A percentile compares a stretch with the other conserved stretches of the same genome.
phyloP scores from a whole-genome alignment of 1,140 invertebrate species.

The Leguminivora glycinivorella region DNA sequence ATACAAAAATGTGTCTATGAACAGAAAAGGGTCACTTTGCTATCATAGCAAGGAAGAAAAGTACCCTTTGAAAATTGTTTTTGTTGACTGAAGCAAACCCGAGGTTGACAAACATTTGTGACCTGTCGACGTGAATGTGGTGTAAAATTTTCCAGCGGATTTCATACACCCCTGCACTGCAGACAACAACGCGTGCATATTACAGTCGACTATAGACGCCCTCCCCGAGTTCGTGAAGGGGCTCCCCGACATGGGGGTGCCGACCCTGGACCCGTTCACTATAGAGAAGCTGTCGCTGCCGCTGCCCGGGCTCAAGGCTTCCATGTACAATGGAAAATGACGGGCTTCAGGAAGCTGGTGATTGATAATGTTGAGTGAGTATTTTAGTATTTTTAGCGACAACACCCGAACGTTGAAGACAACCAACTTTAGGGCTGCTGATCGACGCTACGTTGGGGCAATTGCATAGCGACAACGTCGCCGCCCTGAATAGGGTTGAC shows the following conservation, averaged over 20 bases:
- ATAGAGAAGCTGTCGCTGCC: constrained; percentile 64
- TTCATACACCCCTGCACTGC: constrained; percentile 65
- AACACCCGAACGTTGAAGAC: too few species aligned
- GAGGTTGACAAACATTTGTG: too few species aligned
- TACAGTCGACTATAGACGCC: constrained; percentile 61
- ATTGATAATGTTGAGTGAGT: constrained; percentile 69
- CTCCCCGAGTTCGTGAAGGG: constrained; percentile 68
- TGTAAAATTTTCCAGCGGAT: constrained; percentile 68
- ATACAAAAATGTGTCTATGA: too few species aligned
- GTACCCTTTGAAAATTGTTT: too few species aligned
- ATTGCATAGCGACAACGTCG: too few species aligned
- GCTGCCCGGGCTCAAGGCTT: constrained; percentile 57
- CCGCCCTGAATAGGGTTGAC: too few species aligned
- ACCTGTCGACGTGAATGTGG: too few species aligned
- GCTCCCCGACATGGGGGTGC: constrained; percentile 52
- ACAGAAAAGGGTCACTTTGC: too few species aligned
- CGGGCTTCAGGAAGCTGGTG: constrained; percentile 62
- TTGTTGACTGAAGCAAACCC: too few species aligned
- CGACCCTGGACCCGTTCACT: constrained; percentile 59
- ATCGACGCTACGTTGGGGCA: too few species aligned
- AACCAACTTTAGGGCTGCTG: too few species aligned
- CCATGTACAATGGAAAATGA: constrained; percentile 66
- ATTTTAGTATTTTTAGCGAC: not conserved
- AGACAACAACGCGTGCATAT: constrained; percentile 50
- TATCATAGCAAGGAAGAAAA: too few species aligned